phyloP scores from a whole-genome alignment of 1,140 invertebrate species.

The Lepidurus apus region DNA sequence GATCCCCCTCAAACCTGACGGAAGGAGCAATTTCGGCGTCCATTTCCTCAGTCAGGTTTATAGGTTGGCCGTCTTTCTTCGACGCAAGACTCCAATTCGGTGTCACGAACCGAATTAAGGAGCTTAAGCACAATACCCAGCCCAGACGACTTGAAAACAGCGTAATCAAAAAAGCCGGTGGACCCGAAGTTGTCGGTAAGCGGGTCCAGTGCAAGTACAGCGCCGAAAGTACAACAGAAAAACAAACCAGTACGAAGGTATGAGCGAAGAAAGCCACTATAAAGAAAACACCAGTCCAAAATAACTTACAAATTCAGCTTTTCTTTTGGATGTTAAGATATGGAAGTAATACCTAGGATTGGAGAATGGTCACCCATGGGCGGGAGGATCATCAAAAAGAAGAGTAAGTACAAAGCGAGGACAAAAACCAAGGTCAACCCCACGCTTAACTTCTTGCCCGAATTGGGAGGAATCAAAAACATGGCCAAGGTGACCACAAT shows the following conservation, averaged over 20 bases:
- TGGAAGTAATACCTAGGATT: slow-evolving; percentile 51
- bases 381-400: slow-evolving; percentile 57
- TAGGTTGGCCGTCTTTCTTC: slow-evolving; percentile 8
- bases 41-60: neutral
- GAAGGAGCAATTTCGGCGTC: neutral
- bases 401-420: slow-evolving; percentile 56
- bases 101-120: neutral
- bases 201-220: neutral
- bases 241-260: neutral
- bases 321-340: too few relatives aligned
- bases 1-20: neutral
- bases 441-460: slow-evolving; percentile 58
- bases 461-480: slow-evolving; percentile 61
- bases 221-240: neutral
- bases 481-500: slow-evolving; percentile 55
- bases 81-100: neutral
- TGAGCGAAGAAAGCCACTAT: neutral
- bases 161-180: neutral
- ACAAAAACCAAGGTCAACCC: slow-evolving; percentile 54
- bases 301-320: neutral
- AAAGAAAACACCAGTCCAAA: neutral
- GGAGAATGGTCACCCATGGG: slow-evolving; percentile 55
- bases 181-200: neutral
- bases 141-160: neutral
- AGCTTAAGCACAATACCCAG: neutral